Evolutionary conservation across 2,113 vertebrate genomes (phyloP), one percentile per base, ranked within the genome.

Genomic region (Gyps fulvus): DNA sequence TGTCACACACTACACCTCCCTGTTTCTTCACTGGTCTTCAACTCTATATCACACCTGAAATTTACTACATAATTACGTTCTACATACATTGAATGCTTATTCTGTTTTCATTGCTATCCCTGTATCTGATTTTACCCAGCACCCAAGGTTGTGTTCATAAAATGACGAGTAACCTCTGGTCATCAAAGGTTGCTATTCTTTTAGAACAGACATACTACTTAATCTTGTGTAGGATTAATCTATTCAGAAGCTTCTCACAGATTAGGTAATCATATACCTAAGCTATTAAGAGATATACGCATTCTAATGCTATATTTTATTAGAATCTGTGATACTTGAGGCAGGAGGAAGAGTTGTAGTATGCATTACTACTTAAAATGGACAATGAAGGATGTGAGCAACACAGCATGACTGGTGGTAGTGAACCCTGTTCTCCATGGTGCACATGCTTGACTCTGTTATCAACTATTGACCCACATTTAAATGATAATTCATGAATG

Each of bases 401-500:
- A 43, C 27, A 18, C 49, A 73, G 38, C 3, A 18, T 63, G 54
- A n/a, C 55, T 50, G 15, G 42, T 54, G 34, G 15, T n/a, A 91
- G 31, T 63, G 50, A 92, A 66, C 16, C 5, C 0, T 82, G 0
- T 45, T 67, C 70, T 63, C n/a, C 6, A 5, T 13, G 31, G 61
- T 55, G 10, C 40, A 82, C 13, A 6, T 45, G 10, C 29, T 79
- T 90, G 57, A 89, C 42, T 79, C 25, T 81, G 25, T 55, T 2
- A 2, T 49, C 62, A 82, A 76, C 31, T 82, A 21, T 19, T 87
- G 81, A 89, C 34, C 42, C 32, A 84, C 21, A 78, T 89, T 91
- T 82, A 85, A 91, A 95, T 95, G 45, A 3, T 72, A 86, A 71
- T 79, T 87, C 23, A 71, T 42, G 63, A 88, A 61, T 83, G 47